A percentile compares a stretch with the other conserved stretches of the same genome.
phyloP scores from a whole-genome alignment of 2,113 vertebrate genomes.

The Aspidoscelis tigris region DNA sequence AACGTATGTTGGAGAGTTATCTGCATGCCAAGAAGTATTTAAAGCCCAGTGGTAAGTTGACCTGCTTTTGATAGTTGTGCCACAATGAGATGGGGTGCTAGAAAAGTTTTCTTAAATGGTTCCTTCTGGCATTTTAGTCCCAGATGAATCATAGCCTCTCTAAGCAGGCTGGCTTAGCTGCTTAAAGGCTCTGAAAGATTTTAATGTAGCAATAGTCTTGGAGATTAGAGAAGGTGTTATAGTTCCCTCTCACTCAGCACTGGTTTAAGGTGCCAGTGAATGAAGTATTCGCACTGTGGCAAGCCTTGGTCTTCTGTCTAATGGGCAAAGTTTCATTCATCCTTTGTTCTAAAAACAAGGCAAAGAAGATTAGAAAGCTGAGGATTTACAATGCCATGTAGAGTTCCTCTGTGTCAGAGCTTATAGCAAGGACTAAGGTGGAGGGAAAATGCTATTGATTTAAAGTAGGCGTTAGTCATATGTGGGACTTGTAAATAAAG shows the following conservation, averaged over 20 bases:
- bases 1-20: constrained; percentile 96
- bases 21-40: constrained; percentile 97
- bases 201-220: not conserved
- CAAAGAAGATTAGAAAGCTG: not conserved
- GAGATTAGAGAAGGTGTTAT: not conserved
- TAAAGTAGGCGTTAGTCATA: not conserved
- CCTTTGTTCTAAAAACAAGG: not conserved
- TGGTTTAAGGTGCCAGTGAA: not conserved
- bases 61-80: not conserved
- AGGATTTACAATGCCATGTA: not conserved
- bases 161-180: not conserved
- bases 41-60: constrained; percentile 85
- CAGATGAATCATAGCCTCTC: not conserved
- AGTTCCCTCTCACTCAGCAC: not conserved
- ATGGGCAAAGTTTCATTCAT: not conserved
- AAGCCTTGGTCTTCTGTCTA: not conserved
- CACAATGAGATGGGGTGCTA: not conserved
- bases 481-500: not conserved
- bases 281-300: not conserved
- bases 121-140: not conserved
- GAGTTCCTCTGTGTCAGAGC: not conserved
- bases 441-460: not conserved
- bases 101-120: not conserved
- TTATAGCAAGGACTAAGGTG: not conserved
- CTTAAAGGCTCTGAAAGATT: not conserved